These are phyloP conservation scores for Hypsopygia costalis DNA, from an alignment of 2,888 invertebrate species.

Conservation along the genomic window DNA sequence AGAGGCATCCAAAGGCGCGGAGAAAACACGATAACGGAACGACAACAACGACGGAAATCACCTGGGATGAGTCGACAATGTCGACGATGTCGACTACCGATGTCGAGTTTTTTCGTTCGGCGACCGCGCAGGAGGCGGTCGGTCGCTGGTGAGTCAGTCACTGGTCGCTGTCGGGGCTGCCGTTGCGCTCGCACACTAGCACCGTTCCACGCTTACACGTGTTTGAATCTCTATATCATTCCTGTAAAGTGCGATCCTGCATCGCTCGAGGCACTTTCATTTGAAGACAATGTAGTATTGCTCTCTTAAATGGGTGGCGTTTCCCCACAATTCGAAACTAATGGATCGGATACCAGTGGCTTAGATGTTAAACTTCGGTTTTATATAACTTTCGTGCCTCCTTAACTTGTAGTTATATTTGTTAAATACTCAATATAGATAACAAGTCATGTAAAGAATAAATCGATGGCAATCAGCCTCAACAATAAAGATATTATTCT, in stretches of 20 bases:
- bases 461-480: constrained; percentile 17
- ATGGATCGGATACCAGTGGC: constrained; percentile 30
- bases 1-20: constrained; percentile 77
- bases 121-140: constrained; percentile 79
- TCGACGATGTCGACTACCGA: constrained; percentile 74
- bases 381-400: constrained; percentile 31
- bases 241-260: constrained; percentile 31
- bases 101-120: constrained; percentile 80
- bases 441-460: constrained; percentile 20
- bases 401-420: constrained; percentile 32
- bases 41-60: constrained; percentile 69
- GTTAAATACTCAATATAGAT: constrained; percentile 51
- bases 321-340: constrained; percentile 29
- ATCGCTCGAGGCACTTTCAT: constrained; percentile 34
- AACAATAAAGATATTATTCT: constrained; percentile 63
- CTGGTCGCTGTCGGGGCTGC: constrained; percentile 72
- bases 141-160: constrained; percentile 72
- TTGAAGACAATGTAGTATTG: constrained; percentile 42
- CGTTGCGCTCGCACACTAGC: constrained; percentile 75
- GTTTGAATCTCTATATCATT: constrained; percentile 63
- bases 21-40: constrained; percentile 72
- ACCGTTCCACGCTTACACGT: constrained; percentile 71
- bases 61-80: constrained; percentile 76
- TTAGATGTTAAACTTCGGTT: constrained; percentile 23
- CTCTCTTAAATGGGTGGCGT: constrained; percentile 43